Percentiles rank a stretch among this genome's conserved stretches.
phyloP scores from a whole-genome alignment of 2,797 vertebrate species.

The Takifugu ocellatus region DNA sequence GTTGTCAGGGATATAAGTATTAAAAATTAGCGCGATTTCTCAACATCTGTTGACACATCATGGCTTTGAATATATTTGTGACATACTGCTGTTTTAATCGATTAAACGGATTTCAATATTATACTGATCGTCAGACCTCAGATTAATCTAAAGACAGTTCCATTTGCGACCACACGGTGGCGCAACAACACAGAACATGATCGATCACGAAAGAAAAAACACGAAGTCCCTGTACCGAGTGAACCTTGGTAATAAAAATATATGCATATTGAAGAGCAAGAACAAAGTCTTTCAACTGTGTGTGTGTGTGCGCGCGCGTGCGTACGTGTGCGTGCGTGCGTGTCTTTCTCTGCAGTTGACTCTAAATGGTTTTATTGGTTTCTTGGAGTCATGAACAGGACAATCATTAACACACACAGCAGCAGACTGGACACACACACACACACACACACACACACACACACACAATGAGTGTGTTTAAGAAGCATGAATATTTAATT shows the following conservation, averaged over 20 bases:
- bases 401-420: conserved; percentile 66
- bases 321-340: conserved; percentile 21
- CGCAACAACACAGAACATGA: not conserved
- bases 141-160: too few species aligned
- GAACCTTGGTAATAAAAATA: not conserved
- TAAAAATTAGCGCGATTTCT: too few species aligned
- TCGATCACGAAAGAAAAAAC: too few species aligned
- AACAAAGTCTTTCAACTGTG: not conserved
- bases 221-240: too few species aligned
- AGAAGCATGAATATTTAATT: too few species aligned
- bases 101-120: too few species aligned
- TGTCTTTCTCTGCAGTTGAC: conserved; percentile 16
- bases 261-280: conserved; percentile 5
- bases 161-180: conserved; percentile 38
- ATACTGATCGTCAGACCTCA: too few species aligned
- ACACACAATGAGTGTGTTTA: not conserved
- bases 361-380: conserved; percentile 51
- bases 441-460: not conserved
- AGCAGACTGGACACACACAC: not conserved
- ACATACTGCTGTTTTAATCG: too few species aligned
- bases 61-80: too few species aligned
- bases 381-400: conserved; percentile 33
- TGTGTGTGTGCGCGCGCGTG: conserved; percentile 11
- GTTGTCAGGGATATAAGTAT: too few species aligned
- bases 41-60: too few species aligned